These are phyloP conservation scores for Sisyra terminalis DNA, from an alignment of 2,888 invertebrate genomes.

Conservation along the genomic window DNA sequence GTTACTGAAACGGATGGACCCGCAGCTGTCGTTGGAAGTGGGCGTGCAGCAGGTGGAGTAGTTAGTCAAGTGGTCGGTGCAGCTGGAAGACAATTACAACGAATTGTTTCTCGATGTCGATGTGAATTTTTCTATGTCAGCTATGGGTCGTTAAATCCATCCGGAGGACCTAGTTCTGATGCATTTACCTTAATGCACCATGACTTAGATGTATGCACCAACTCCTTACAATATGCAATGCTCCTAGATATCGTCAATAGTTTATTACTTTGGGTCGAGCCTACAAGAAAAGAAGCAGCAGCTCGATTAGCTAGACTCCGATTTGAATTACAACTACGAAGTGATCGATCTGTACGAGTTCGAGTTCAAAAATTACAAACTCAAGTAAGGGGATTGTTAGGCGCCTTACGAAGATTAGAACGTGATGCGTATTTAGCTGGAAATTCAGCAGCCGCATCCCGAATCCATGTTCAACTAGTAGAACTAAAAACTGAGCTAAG, in stretches of 20 bases:
- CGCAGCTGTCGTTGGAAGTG: slow-evolving; percentile 38
- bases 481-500: slow-evolving; percentile 67
- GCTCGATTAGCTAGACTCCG: slow-evolving; percentile 83
- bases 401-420: slow-evolving; percentile 71
- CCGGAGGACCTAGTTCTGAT: slow-evolving; percentile 57
- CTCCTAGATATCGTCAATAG: slow-evolving; percentile 96
- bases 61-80: slow-evolving; percentile 7
- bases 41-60: slow-evolving; percentile 83
- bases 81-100: slow-evolving; percentile 52
- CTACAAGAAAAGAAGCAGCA: slow-evolving; percentile 78
- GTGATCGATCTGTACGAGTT: slow-evolving; percentile 78
- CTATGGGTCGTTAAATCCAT: slow-evolving; percentile 64
- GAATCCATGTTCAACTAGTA: slow-evolving; percentile 33
- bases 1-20: slow-evolving; percentile 2
- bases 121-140: slow-evolving; percentile 97
- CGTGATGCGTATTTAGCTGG: slow-evolving; percentile 79
- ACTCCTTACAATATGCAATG: slow-evolving; percentile 91
- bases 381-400: slow-evolving; percentile 53
- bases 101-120: slow-evolving; percentile 93
- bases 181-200: slow-evolving; percentile 97
- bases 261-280: slow-evolving; percentile 89
- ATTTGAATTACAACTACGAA: slow-evolving; percentile 83
- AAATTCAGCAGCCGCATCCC: slow-evolving; percentile 53
- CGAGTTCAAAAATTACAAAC: slow-evolving; percentile 88
- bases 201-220: slow-evolving; percentile 95